These are phyloP conservation scores for Sceloporus undulatus DNA, from an alignment of 2,113 vertebrate genomes.

Conservation along the genomic window DNA sequence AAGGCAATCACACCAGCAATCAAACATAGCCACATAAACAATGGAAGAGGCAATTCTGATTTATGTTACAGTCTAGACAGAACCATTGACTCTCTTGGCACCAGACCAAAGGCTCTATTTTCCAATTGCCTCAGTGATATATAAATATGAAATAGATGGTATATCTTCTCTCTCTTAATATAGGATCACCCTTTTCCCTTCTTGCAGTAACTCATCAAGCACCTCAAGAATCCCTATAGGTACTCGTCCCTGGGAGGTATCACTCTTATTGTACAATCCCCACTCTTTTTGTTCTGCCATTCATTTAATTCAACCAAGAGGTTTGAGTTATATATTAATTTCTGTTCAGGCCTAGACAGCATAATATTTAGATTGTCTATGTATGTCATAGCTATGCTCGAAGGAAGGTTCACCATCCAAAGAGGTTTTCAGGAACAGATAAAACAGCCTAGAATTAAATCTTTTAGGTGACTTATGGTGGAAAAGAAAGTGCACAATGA, in stretches of 20 bases:
- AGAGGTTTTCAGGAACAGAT: not conserved
- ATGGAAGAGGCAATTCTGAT: not conserved
- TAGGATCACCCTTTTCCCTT: not conserved
- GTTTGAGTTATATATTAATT: not conserved
- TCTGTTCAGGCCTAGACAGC: not conserved
- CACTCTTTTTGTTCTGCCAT: not conserved
- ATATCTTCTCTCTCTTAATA: not conserved
- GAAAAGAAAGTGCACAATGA: not conserved
- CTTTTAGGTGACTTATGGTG: not conserved
- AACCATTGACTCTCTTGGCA: not conserved
- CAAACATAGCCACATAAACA: not conserved
- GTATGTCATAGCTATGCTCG: not conserved
- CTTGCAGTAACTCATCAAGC: not conserved
- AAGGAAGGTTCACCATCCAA: not conserved
- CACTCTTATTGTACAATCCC: not conserved
- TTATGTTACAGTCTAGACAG: not conserved
- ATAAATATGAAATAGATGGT: not conserved
- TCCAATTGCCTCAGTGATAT: not conserved
- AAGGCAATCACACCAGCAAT: not conserved
- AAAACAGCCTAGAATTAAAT: not conserved
- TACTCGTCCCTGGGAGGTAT: not conserved
- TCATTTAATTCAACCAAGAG: not conserved
- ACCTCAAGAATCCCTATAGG: not conserved
- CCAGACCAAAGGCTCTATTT: not conserved
- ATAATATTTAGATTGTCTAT: not conserved